These are phyloP conservation scores for Pipistrellus nathusii DNA, from an alignment of 2,797 vertebrate species.

Conservation along the genomic window DNA sequence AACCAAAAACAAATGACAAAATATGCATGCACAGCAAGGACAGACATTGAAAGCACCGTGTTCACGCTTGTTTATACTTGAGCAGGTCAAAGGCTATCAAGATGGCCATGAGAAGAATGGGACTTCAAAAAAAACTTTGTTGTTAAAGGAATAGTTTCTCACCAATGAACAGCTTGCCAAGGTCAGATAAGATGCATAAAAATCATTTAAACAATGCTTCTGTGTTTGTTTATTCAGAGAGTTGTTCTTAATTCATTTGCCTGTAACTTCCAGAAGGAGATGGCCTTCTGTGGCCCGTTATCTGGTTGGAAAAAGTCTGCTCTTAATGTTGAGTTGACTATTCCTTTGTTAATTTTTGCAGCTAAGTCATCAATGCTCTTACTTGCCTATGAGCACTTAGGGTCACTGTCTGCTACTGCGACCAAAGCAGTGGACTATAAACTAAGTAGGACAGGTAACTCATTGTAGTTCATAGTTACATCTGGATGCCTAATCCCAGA, in stretches of 20 bases:
- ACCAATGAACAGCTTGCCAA: slow-evolving; percentile 56
- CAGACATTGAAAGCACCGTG: neutral
- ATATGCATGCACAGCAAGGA: neutral
- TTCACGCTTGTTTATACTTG: neutral
- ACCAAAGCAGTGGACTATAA: neutral
- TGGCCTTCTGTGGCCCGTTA: neutral
- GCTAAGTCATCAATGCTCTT: neutral
- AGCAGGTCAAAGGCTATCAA: neutral
- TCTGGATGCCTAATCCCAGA: neutral
- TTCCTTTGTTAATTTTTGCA: slow-evolving; percentile 13
- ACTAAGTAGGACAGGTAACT: neutral
- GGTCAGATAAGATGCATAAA: slow-evolving; percentile 60
- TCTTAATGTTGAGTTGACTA: neutral
- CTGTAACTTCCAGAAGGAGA: slow-evolving; percentile 30
- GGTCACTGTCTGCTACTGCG: slow-evolving; percentile 51
- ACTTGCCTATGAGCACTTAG: slow-evolving; percentile 1
- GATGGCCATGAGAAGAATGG: neutral
- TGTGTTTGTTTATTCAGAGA: slow-evolving; percentile 54
- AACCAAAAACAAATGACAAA: neutral
- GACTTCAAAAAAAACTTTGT: slow-evolving; percentile 22
- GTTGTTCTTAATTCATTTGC: slow-evolving; percentile 58
- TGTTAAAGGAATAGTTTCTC: slow-evolving; percentile 60
- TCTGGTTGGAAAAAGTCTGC: neutral
- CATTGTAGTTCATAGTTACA: neutral
- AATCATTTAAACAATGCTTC: neutral